Conservation (phyloP, 2,888 invertebrate genomes). For the Alitta virens region DNA sequence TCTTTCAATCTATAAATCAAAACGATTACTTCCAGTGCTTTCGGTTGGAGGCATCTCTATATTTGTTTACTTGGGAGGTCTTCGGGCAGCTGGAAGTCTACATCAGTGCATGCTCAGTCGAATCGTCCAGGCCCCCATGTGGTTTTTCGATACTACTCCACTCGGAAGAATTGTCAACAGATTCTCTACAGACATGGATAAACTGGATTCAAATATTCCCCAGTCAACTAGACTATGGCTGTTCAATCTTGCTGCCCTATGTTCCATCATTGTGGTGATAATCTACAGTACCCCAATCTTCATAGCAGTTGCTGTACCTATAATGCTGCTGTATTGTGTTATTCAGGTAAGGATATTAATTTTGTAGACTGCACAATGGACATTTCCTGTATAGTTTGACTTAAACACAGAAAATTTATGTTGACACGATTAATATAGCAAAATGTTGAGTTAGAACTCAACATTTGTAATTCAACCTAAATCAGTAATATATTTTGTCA, state of each 20-base stretch:
- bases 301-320: neutral
- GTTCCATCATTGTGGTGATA: neutral
- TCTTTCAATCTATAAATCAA: too few relatives aligned
- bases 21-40: too few relatives aligned
- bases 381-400: too few relatives aligned
- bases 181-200: neutral
- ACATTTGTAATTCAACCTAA: too few relatives aligned
- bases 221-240: neutral
- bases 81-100: neutral
- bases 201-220: neutral
- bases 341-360: conserved; percentile 1
- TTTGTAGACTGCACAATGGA: too few relatives aligned
- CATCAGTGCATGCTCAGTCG: neutral
- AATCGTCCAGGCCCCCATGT: neutral
- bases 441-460: too few relatives aligned
- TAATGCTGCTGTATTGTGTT: neutral
- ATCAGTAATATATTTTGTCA: too few relatives aligned
- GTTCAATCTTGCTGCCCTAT: neutral
- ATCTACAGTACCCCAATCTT: neutral
- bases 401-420: too few relatives aligned
- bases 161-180: neutral
- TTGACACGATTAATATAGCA: too few relatives aligned
- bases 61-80: neutral
- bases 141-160: neutral
- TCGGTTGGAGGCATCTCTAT: neutral